A percentile compares a stretch with the other conserved stretches of the same genome.
Conservation (phyloP, 2,888 invertebrate genomes). For the Phasia obesa region DNA sequence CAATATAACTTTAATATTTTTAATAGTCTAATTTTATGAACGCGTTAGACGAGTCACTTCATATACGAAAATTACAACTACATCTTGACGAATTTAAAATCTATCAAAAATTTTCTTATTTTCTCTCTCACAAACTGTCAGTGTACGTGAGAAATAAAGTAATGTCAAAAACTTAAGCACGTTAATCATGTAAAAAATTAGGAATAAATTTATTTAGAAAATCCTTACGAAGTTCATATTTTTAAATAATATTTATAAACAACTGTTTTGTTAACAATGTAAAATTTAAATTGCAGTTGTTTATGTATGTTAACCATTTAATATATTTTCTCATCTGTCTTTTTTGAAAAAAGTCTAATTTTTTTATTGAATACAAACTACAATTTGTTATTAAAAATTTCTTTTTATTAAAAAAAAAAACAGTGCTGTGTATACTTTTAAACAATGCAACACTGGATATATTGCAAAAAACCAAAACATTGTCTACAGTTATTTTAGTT, state of each 20-base stretch:
- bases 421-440: slow-evolving; percentile 7
- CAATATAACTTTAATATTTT: no score
- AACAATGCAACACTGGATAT: slow-evolving; percentile 51
- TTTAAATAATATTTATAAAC: no score
- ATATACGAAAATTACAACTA: slow-evolving; percentile 68
- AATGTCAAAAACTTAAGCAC: slow-evolving; percentile 24
- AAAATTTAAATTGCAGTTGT: no score
- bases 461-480: slow-evolving; percentile 60
- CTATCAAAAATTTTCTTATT: slow-evolving; percentile 71
- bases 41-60: slow-evolving; percentile 58
- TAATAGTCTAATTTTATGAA: slow-evolving; percentile 29
- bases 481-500: slow-evolving; percentile 22
- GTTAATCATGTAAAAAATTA: slow-evolving; percentile 4
- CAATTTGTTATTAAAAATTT: not conserved
- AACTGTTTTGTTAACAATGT: no score
- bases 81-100: slow-evolving; percentile 71
- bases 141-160: slow-evolving; percentile 19
- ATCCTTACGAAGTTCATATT: no score
- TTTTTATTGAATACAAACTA: not conserved
- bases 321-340: no score
- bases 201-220: not conserved
- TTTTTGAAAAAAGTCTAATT: not conserved
- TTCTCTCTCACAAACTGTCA: slow-evolving; percentile 58
- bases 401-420: not conserved
- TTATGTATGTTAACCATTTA: no score